Evolutionary conservation across 2,113 vertebrate species (phyloP), one percentile per base, ranked within the genome.

Genomic region (Ophiodon elongatus): DNA sequence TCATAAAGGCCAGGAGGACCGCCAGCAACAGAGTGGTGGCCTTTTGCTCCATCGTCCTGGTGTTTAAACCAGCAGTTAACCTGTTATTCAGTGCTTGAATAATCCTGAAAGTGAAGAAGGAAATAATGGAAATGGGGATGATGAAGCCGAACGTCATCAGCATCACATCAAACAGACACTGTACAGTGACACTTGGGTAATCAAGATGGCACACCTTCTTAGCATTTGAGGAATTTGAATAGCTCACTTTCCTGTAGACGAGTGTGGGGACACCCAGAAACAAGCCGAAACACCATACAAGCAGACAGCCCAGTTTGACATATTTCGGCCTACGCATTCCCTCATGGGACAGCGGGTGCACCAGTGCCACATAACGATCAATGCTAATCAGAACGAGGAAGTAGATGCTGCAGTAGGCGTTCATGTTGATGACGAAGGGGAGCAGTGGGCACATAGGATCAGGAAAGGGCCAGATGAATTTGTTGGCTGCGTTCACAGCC

Each of bases 331-430:
- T 81, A 0, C 97, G 94, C 93, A 96, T 90, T 9, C 93, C 88
- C 4, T 95, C 95, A 11, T 92, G 50, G 17, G 96, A 95, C 94
- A 98, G 95, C 2, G 96, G 95, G 67, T 97, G 96, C 59, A 96
- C 97, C 70, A 99, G 88, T 8, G 96, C 97, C 69, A 98, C 66
- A 47, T 96, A 98, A 47, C 97, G 97, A 76, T 99, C 97, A 0
- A 95, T 89, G 69, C 97, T 98, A 25, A 98, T 96, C 66, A 98
- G 80, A 66, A 97, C 95, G 29, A 98, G 91, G 79, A 97, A 96
- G 79, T 95, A 97, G 89, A 97, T 91, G 85, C 97, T 98, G 69
- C 96, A 92, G 75, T 95, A 97, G 29, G 94, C 84, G 67, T 98
- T 99, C 93, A 97, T 93, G 43, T 52, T 41, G 31, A 94, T 84